Evolutionary conservation across 2,113 vertebrate species (phyloP).

Genomic region (Anarrhichthys ocellatus): DNA sequence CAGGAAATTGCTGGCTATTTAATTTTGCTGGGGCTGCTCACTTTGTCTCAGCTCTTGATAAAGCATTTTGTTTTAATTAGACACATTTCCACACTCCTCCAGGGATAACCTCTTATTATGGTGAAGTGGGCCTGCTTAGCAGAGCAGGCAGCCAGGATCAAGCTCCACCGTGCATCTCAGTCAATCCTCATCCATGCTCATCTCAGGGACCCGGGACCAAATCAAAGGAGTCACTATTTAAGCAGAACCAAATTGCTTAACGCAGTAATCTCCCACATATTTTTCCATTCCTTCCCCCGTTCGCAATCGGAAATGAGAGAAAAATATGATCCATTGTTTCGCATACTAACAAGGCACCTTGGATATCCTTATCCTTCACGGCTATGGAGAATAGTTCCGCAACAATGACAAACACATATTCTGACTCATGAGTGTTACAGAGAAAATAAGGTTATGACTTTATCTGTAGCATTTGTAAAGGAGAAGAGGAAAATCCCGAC

Average conservation of each 20-base stretch:
- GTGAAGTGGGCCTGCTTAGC: constrained; percentile 69
- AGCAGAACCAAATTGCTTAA: constrained; percentile 82
- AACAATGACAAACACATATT: constrained; percentile 60
- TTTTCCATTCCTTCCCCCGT: constrained; percentile 73
- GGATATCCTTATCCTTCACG: constrained; percentile 67
- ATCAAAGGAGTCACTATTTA: constrained; percentile 80
- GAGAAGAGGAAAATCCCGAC: constrained; percentile 37
- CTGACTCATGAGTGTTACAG: constrained; percentile 48
- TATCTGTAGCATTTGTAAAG: constrained; percentile 34
- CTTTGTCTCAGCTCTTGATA: constrained; percentile 70
- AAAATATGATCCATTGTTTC: constrained; percentile 72
- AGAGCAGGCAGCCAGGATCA: constrained; percentile 62
- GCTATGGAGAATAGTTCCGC: constrained; percentile 39
- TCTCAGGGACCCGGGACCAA: constrained; percentile 68
- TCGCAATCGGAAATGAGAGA: constrained; percentile 74
- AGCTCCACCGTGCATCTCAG: constrained; percentile 70
- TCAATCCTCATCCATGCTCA: constrained; percentile 68
- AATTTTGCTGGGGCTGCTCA: constrained; percentile 62
- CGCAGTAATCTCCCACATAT: constrained; percentile 76
- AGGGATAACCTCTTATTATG: constrained; percentile 77
- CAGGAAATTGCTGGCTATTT: constrained; percentile 77
- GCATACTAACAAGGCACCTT: constrained; percentile 76
- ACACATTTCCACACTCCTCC: constrained; percentile 79
- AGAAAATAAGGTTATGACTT: constrained; percentile 45
- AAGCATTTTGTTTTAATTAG: constrained; percentile 85